These are phyloP conservation scores for Syngnathus acus DNA, from an alignment of 2,797 vertebrate species.

Conservation along the genomic window DNA sequence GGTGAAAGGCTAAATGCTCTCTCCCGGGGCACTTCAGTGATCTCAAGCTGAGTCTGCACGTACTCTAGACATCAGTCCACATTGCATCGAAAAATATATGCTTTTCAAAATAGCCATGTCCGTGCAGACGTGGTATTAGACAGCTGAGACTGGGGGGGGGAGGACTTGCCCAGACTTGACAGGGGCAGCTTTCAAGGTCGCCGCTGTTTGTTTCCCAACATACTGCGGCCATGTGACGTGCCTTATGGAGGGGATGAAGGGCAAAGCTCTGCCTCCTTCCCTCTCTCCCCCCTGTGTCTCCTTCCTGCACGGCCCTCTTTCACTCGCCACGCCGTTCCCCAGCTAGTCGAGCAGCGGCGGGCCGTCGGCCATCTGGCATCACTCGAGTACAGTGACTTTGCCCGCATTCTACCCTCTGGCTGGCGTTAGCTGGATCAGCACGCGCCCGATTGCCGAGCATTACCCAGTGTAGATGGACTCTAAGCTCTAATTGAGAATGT, in stretches of 20 bases:
- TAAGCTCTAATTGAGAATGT: slow-evolving; percentile 67
- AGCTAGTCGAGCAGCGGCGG: slow-evolving; percentile 34
- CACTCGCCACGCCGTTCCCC: slow-evolving; percentile 16
- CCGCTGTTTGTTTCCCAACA: slow-evolving; percentile 43
- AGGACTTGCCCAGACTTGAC: slow-evolving; percentile 19
- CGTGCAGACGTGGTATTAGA: slow-evolving; percentile 11
- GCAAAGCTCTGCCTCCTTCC: slow-evolving; percentile 20
- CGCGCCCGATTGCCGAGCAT: slow-evolving; percentile 52
- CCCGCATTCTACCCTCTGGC: slow-evolving; percentile 31
- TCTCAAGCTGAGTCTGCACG: neutral
- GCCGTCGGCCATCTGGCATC: slow-evolving; percentile 60
- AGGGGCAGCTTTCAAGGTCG: slow-evolving; percentile 47
- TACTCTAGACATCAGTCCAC: neutral
- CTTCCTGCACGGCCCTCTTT: slow-evolving; percentile 4
- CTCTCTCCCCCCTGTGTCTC: slow-evolving; percentile 17
- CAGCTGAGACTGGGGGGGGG: slow-evolving; percentile 14
- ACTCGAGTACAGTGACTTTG: slow-evolving; percentile 54
- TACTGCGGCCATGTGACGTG: slow-evolving; percentile 37
- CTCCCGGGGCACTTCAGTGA: no score
- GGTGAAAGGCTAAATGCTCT: no score
- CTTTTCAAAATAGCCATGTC: neutral
- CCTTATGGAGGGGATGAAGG: slow-evolving; percentile 34
- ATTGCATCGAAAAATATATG: slow-evolving; percentile 3
- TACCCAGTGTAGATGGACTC: slow-evolving; percentile 60
- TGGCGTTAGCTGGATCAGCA: slow-evolving; percentile 39